These are phyloP conservation scores for Pantala flavescens DNA, from an alignment of 1,140 invertebrate genomes.

Conservation along the genomic window DNA sequence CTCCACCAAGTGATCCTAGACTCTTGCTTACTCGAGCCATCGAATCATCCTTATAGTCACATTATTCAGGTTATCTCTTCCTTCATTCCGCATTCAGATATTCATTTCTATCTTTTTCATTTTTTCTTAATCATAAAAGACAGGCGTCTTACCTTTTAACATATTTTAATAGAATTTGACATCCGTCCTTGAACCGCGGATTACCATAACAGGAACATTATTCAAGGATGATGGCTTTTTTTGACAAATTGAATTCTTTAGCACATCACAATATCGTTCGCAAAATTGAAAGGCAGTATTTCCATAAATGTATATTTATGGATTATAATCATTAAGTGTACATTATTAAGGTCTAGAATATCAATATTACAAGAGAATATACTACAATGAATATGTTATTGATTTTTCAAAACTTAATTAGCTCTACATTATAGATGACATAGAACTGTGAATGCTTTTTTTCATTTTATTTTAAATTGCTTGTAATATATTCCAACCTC, in stretches of 20 bases:
- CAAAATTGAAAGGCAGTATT: no score
- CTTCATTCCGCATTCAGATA: neutral
- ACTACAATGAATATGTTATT: no score
- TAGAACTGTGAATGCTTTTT: no score
- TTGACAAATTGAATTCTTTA: neutral
- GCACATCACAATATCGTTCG: no score
- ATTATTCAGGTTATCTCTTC: neutral
- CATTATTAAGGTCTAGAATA: no score
- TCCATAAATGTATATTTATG: no score
- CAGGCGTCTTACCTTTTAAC: neutral
- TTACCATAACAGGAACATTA: neutral
- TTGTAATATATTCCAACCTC: no score
- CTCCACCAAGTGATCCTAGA: neutral
- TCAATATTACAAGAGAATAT: no score
- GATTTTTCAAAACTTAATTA: no score
- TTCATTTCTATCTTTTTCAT: neutral
- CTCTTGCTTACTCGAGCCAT: neutral
- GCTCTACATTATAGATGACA: no score
- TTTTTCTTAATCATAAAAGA: neutral
- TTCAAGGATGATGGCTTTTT: neutral
- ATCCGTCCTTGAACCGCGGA: neutral
- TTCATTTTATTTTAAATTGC: no score
- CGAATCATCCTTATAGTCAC: neutral
- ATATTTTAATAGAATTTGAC: neutral
- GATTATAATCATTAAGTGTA: no score